Evolutionary conservation across 1,140 invertebrate species (phyloP).

Genomic region (Gonatopus flavifemur): DNA sequence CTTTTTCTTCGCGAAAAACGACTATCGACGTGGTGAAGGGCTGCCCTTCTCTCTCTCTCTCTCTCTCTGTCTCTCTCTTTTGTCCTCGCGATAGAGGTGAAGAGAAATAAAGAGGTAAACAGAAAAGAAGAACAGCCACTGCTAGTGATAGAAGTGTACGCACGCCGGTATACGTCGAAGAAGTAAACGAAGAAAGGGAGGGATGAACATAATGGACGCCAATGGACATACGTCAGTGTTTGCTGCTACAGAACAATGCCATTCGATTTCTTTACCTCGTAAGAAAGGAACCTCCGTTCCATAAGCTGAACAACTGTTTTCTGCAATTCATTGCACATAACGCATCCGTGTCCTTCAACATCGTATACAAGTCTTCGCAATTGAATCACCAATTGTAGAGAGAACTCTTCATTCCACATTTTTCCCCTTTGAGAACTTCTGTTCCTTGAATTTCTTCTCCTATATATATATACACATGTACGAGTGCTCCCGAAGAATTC

Average conservation of each 20-base stretch:
- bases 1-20: no score
- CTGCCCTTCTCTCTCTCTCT: slow-evolving; percentile 1
- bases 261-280: slow-evolving; percentile 8
- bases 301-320: no score
- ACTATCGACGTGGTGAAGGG: no score
- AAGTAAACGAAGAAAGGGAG: slow-evolving; percentile 12
- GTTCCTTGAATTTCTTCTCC: no score
- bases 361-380: background rate
- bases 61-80: no score
- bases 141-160: slow-evolving; percentile 12
- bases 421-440: no score
- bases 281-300: no score
- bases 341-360: no score
- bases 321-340: no score
- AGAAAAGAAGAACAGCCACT: slow-evolving; percentile 7
- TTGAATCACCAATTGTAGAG: background rate
- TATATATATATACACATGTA: no score
- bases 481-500: no score
- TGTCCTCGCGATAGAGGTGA: background rate
- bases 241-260: slow-evolving; percentile 21
- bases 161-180: slow-evolving; percentile 7
- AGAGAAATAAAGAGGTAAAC: background rate
- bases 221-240: slow-evolving; percentile 25
- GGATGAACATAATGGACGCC: slow-evolving; percentile 23
- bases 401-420: background rate